These are phyloP conservation scores for Aphelenchoides besseyi DNA, from an alignment of 1,140 invertebrate species.

Conservation along the genomic window DNA sequence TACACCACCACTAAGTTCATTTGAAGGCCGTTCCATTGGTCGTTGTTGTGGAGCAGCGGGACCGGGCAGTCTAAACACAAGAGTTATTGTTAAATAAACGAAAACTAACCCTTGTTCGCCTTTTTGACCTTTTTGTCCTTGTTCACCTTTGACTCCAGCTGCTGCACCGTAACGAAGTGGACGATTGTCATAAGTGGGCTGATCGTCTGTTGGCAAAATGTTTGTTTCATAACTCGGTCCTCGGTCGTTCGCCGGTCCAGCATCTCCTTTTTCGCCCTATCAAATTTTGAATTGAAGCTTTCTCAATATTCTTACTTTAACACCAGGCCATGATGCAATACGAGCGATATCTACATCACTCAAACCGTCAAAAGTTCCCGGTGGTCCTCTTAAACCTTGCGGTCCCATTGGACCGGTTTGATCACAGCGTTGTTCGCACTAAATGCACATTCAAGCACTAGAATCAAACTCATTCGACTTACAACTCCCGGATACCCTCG, in stretches of 20 bases:
- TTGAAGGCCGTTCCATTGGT: background rate
- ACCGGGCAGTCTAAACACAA: too few relatives aligned
- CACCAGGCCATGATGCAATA: constrained; percentile 37
- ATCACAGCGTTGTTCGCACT: constrained; percentile 32
- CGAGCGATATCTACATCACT: constrained; percentile 47
- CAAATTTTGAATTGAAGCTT: constrained; percentile 19
- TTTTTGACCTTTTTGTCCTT: constrained; percentile 30
- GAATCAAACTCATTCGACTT: constrained; percentile 14
- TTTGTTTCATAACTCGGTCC: background rate
- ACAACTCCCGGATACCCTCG: constrained; percentile 40
- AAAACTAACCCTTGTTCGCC: constrained; percentile 47
- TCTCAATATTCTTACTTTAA: constrained; percentile 30
- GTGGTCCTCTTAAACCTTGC: constrained; percentile 19
- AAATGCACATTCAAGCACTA: constrained; percentile 12
- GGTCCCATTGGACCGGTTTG: constrained; percentile 22
- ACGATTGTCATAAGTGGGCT: constrained; percentile 17
- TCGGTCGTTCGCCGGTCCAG: background rate
- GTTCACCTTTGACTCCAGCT: constrained; percentile 36
- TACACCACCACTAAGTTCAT: background rate
- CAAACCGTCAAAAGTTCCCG: constrained; percentile 32
- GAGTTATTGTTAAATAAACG: too few relatives aligned
- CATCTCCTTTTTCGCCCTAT: constrained; percentile 28
- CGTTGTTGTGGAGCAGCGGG: constrained; percentile 2
- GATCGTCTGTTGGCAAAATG: constrained; percentile 13
- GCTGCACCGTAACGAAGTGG: constrained; percentile 28